Conservation (phyloP, 2,113 vertebrate species). For the Zosterops pallidus region DNA sequence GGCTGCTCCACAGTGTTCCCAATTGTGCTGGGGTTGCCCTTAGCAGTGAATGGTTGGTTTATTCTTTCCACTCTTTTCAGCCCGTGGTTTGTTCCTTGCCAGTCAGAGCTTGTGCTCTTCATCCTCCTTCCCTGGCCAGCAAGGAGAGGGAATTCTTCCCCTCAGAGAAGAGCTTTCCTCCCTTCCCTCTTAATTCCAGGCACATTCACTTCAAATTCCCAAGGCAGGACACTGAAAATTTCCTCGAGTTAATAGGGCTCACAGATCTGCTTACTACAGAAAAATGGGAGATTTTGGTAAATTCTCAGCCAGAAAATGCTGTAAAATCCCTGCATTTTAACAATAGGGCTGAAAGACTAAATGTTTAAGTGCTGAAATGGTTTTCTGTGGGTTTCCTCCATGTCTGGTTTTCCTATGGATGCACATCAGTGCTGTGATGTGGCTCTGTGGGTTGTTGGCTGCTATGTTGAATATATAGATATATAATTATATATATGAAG, state of each 20-base stretch:
- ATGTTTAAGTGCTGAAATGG: neutral
- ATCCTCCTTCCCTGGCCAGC: neutral
- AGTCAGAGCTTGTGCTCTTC: conserved; percentile 29
- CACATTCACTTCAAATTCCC: neutral
- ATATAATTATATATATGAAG: no score
- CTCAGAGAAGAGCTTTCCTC: conserved; percentile 45
- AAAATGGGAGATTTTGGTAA: neutral
- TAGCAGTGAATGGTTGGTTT: conserved; percentile 50
- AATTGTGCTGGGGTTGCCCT: conserved; percentile 53
- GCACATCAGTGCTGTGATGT: neutral
- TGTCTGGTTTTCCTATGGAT: neutral
- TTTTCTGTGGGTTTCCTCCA: neutral
- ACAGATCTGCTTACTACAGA: neutral
- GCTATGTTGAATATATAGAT: neutral
- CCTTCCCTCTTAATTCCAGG: conserved; percentile 30
- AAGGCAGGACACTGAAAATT: neutral
- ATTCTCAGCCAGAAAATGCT: neutral
- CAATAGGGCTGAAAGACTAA: neutral
- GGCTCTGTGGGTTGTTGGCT: neutral
- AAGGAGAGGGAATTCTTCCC: conserved; percentile 28
- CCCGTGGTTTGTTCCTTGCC: conserved; percentile 23
- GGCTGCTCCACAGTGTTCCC: conserved; percentile 50
- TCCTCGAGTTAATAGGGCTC: neutral
- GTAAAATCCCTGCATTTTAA: neutral
- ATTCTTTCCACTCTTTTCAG: conserved; percentile 42